These are phyloP conservation scores for Thumatha senex DNA, from an alignment of 2,888 invertebrate genomes.

Conservation along the genomic window DNA sequence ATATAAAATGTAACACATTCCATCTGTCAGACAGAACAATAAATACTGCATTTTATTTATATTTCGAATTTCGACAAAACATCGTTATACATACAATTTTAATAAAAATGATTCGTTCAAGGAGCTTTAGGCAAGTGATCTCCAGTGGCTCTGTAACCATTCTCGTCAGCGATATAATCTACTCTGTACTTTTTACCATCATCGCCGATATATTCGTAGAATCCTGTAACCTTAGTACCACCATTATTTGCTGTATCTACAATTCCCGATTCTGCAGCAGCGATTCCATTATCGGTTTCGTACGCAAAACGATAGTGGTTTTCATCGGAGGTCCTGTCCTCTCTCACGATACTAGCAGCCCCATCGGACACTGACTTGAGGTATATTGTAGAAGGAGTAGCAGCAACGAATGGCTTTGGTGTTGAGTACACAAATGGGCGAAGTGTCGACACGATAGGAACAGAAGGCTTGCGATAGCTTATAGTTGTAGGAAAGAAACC, in stretches of 20 bases:
- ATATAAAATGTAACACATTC: conserved; percentile 29
- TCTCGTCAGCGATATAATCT: conserved; percentile 85
- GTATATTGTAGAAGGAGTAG: conserved; percentile 28
- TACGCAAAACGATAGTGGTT: conserved; percentile 85
- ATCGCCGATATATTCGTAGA: conserved; percentile 87
- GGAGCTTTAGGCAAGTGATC: conserved; percentile 71
- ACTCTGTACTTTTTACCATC: conserved; percentile 83
- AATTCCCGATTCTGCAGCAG: conserved; percentile 85
- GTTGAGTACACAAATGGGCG: conserved; percentile 29
- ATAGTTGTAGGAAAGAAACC: conserved; percentile 43
- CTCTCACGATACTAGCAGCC: conserved; percentile 81
- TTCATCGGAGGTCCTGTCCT: conserved; percentile 72
- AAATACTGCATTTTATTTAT: conserved; percentile 17
- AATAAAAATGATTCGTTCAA: conserved; percentile 21
- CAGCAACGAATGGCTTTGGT: conserved; percentile 19
- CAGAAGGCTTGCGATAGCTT: conserved; percentile 33
- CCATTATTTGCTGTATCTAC: conserved; percentile 80
- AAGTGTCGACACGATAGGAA: conserved; percentile 16
- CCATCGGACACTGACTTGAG: conserved; percentile 64
- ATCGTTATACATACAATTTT: conserved; percentile 16
- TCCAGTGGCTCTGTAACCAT: conserved; percentile 82
- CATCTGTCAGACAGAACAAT: conserved; percentile 18
- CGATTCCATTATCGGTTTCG: conserved; percentile 86
- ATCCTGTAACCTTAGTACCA: conserved; percentile 85
- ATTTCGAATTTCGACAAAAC: conserved; percentile 22